A percentile compares a stretch with the other conserved stretches of the same genome.
Evolutionary conservation across 1,140 invertebrate genomes (phyloP).

Genomic region (Orius laevigatus): DNA sequence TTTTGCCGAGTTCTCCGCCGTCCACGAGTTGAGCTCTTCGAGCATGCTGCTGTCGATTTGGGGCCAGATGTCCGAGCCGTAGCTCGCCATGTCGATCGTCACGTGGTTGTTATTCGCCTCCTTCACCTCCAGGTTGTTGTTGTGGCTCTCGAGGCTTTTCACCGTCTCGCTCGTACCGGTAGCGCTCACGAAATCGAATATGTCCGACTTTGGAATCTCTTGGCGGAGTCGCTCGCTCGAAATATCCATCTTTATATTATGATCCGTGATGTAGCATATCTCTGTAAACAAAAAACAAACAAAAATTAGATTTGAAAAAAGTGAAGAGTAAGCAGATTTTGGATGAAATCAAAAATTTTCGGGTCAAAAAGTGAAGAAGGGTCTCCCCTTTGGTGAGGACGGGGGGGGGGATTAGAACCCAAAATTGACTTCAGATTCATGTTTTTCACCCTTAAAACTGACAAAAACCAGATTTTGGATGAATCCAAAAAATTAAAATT

Average conservation of each 20-base stretch:
- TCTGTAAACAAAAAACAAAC: too few relatives aligned
- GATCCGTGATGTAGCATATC: too few relatives aligned
- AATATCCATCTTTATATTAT: constrained; percentile 2
- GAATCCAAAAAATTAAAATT: too few relatives aligned
- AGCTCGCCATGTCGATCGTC: constrained; percentile 22
- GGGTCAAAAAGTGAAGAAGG: too few relatives aligned
- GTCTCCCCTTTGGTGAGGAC: too few relatives aligned
- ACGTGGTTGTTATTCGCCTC: constrained; percentile 21
- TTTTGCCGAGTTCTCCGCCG: constrained; percentile 33
- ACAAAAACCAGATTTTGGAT: too few relatives aligned
- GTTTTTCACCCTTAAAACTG: too few relatives aligned
- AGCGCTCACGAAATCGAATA: constrained; percentile 10
- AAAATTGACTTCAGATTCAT: too few relatives aligned
- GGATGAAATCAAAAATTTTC: too few relatives aligned
- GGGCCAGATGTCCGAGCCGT: constrained; percentile 16
- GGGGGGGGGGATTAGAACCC: too few relatives aligned
- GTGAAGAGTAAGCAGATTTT: too few relatives aligned
- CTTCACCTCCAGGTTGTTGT: constrained; percentile 9
- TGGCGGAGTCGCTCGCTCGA: background rate
- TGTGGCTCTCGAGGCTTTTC: background rate
- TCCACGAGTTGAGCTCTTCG: constrained; percentile 68
- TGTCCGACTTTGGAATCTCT: constrained; percentile 2
- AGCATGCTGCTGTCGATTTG: constrained; percentile 51
- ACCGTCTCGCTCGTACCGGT: background rate
- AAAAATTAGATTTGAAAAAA: too few relatives aligned